Evolutionary conservation across 2,888 invertebrate genomes (phyloP).

Genomic region (Leptopterna dolabrata): DNA sequence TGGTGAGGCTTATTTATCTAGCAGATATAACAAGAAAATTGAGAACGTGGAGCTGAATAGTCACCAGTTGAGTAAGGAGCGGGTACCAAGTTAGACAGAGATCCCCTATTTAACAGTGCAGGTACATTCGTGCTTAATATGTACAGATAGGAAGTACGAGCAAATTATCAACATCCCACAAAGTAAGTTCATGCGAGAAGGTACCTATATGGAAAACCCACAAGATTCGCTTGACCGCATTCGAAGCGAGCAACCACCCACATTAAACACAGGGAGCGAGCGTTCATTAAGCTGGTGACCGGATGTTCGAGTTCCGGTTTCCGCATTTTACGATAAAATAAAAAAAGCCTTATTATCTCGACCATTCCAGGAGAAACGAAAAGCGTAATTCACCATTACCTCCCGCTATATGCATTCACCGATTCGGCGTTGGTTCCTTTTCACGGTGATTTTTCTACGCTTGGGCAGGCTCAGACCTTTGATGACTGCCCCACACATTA

Average conservation of each 20-base stretch:
- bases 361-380: constrained; percentile 12
- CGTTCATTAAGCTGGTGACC: constrained; percentile 1
- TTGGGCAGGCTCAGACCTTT: too few species aligned
- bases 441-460: background rate
- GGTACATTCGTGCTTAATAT: too few species aligned
- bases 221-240: background rate
- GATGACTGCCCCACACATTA: too few species aligned
- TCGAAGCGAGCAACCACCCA: background rate
- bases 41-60: too few species aligned
- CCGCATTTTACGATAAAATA: background rate
- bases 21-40: too few species aligned
- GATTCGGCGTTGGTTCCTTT: background rate
- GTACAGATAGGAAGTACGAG: background rate
- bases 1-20: too few species aligned
- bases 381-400: constrained; percentile 1
- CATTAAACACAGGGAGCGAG: background rate
- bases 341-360: constrained; percentile 18
- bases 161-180: background rate
- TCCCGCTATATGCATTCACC: background rate
- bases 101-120: too few species aligned
- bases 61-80: too few species aligned
- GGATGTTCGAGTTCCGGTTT: constrained; percentile 23
- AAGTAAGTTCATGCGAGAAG: background rate
- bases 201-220: background rate
- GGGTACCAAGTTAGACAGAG: too few species aligned